Evolutionary conservation across 1,140 invertebrate species (phyloP), one percentile per base, ranked within the genome.

Genomic region (Cydia strobilella): DNA sequence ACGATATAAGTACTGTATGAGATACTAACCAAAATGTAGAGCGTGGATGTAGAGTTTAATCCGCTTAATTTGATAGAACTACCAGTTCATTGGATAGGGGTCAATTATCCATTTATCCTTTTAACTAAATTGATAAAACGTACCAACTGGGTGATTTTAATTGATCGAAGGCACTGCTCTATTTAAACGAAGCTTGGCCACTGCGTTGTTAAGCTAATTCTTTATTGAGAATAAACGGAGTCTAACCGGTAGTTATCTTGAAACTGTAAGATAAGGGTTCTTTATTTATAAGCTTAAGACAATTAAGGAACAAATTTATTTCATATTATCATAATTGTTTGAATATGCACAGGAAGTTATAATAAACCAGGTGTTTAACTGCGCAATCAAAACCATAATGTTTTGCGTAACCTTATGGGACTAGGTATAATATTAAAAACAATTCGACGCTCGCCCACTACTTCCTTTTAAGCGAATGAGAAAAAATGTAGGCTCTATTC

Each of bases 81-180:
- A 81, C 74, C 82, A 85, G 87, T 85, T 78, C 88, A 87, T 90
- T 81, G 83, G 82, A 91, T 90, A 86, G 88, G 89, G 89, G 90
- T 90, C 90, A 92, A 92, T 92, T 91, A 89, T 90, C 88, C 89
- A 90, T 91, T 92, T 92, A 92, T 91, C 89, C 90, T 86, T 90
- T 92, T 92, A 92, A 91, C 88, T 82, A 86, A 92, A 92, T 92
- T 92, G 90, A 92, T 92, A 92, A 91, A 92, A 92, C 86, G 89
- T 82, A 86, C 89, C 79, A 87, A 87, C 84, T 86, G 85, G 85
- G 82, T 85, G 86, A 85, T 86, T 90, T 92, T 90, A 92, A 92
- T 92, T 92, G 87, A 89, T 90, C 80, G 72, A 90, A 86, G 85
- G 85, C 84, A 83, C 76, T 84, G 76, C 77, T 74, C 75, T 76